phyloP scores from a whole-genome alignment of 2,888 invertebrate species.

The Mimumesa dahlbomi region DNA sequence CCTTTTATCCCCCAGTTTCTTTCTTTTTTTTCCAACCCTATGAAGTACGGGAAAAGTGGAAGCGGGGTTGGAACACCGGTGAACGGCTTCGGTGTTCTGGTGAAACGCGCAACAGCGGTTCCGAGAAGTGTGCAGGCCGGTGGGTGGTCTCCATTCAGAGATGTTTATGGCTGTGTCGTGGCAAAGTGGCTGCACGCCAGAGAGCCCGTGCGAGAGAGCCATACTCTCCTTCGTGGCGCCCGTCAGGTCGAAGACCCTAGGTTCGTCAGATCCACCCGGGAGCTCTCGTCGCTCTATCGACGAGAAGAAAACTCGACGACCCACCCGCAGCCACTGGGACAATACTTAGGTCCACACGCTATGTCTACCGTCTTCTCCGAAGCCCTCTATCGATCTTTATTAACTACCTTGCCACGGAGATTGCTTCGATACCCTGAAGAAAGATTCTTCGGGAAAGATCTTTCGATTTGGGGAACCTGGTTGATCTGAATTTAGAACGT shows the following conservation, averaged over 20 bases:
- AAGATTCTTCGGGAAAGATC: no score
- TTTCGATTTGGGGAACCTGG: no score
- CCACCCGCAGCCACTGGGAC: no score
- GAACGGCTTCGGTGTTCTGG: constrained; percentile 55
- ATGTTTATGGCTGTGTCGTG: constrained; percentile 76
- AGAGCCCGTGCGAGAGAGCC: constrained; percentile 50
- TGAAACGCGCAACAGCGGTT: constrained; percentile 62
- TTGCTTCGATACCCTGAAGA: no score
- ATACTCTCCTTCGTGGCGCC: constrained; percentile 50
- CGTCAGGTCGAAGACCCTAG: constrained; percentile 67
- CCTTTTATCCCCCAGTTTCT: not conserved
- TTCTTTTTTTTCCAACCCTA: not conserved
- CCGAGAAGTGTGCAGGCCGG: constrained; percentile 67
- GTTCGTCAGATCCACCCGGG: constrained; percentile 61
- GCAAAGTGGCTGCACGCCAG: constrained; percentile 70
- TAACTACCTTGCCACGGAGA: no score
- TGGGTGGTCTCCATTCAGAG: constrained; percentile 76
- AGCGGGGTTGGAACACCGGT: constrained; percentile 7
- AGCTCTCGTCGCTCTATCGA: constrained; percentile 37
- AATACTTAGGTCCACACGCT: no score
- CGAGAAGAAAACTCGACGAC: constrained; percentile 14
- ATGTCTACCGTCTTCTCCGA: no score
- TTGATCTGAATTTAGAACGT: no score
- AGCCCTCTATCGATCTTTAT: no score
- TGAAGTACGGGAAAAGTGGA: not conserved